Conservation (phyloP, 2,113 vertebrate genomes). For the Agapornis roseicollis region DNA sequence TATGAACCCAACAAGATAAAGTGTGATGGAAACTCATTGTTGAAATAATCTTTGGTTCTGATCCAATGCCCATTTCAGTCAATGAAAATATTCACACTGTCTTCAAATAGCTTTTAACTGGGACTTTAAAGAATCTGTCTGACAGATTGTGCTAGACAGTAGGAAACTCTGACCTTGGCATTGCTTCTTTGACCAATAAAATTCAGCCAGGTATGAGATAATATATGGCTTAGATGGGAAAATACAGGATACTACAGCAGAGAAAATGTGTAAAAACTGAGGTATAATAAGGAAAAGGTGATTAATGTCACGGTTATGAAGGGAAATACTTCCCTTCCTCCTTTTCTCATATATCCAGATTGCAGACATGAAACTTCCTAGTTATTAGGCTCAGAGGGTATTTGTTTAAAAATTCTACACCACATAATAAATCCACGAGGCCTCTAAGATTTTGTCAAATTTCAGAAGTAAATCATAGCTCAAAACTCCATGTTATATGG, state of each 20-base stretch:
- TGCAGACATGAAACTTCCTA: background rate
- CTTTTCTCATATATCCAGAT: background rate
- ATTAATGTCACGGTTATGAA: background rate
- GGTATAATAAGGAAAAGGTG: background rate
- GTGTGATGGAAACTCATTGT: background rate
- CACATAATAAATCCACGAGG: background rate
- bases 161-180: background rate
- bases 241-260: background rate
- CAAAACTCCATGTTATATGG: rapidly evolving
- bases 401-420: background rate
- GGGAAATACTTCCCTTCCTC: background rate
- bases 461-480: background rate
- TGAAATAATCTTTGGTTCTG: slow-evolving; percentile 12
- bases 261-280: background rate
- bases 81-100: background rate
- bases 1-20: background rate
- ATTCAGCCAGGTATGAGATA: background rate
- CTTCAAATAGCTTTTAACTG: background rate
- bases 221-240: background rate
- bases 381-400: background rate
- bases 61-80: background rate
- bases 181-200: background rate
- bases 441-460: background rate
- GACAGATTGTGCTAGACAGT: background rate
- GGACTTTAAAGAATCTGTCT: background rate